phyloP scores from a whole-genome alignment of 2,888 invertebrate genomes.

The Coleophora deauratella region DNA sequence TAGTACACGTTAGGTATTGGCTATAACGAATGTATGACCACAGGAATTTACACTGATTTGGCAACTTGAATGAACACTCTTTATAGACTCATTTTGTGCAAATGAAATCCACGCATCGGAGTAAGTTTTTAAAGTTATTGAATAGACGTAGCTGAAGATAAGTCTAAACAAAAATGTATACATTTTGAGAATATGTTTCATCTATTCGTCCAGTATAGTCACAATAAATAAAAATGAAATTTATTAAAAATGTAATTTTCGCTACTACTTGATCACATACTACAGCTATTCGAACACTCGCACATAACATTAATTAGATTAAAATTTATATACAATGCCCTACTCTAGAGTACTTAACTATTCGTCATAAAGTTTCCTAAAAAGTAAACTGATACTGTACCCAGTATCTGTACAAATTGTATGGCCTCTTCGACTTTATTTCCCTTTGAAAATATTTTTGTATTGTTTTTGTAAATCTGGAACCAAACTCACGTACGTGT shows the following conservation, averaged over 20 bases:
- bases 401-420: constrained; percentile 33
- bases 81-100: constrained; percentile 22
- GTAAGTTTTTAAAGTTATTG: too few relatives aligned
- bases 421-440: constrained; percentile 47
- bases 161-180: too few relatives aligned
- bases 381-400: constrained; percentile 38
- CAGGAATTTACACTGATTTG: constrained; percentile 61
- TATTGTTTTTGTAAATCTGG: constrained; percentile 17
- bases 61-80: constrained; percentile 68
- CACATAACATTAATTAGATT: constrained; percentile 67
- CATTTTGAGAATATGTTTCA: too few relatives aligned
- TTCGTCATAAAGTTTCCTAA: constrained; percentile 38
- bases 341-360: constrained; percentile 55
- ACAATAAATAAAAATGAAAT: constrained; percentile 29
- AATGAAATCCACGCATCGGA: background rate
- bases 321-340: constrained; percentile 69
- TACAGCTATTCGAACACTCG: constrained; percentile 71
- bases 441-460: too few relatives aligned
- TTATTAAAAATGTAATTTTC: constrained; percentile 31
- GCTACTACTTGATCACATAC: constrained; percentile 62
- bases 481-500: constrained; percentile 6
- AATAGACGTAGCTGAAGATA: too few relatives aligned
- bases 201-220: constrained; percentile 1
- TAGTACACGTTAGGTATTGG: constrained; percentile 40
- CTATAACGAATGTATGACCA: constrained; percentile 54